A percentile compares a stretch with the other conserved stretches of the same genome.
Evolutionary conservation across 1,140 invertebrate species (phyloP).

Genomic region (Probaryconus sp.): DNA sequence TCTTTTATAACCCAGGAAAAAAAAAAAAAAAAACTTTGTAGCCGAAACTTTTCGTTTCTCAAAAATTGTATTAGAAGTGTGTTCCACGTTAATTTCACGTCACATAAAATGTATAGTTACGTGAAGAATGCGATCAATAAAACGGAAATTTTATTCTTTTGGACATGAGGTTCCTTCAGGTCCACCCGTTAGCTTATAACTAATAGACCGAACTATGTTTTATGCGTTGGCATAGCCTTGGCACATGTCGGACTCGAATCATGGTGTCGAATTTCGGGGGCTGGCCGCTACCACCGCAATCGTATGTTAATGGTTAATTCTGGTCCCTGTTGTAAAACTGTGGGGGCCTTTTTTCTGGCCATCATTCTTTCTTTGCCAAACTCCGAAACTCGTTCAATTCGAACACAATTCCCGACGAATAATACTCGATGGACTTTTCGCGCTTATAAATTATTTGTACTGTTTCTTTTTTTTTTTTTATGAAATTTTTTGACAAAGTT

Average conservation of each 20-base stretch:
- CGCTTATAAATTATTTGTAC: constrained; percentile 16
- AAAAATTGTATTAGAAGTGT: too few relatives aligned
- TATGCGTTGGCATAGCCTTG: constrained; percentile 54
- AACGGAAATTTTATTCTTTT: constrained; percentile 1
- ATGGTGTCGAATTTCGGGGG: constrained; percentile 68
- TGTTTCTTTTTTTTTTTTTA: too few relatives aligned
- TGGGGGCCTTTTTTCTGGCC: constrained; percentile 23
- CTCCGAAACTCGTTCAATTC: constrained; percentile 14
- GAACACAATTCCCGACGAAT: neutral
- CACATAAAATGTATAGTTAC: constrained; percentile 8
- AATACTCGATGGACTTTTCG: constrained; percentile 16
- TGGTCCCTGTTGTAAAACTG: constrained; percentile 59
- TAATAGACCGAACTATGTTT: constrained; percentile 63
- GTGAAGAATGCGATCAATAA: constrained; percentile 3
- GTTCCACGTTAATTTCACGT: constrained; percentile 13
- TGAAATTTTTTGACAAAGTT: constrained; percentile 12
- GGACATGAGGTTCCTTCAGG: too few relatives aligned
- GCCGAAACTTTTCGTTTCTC: neutral
- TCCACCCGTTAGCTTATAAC: constrained; percentile 36
- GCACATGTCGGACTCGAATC: constrained; percentile 59
- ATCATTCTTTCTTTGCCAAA: constrained; percentile 19
- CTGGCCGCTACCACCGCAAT: constrained; percentile 57
- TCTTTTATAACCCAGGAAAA: neutral
- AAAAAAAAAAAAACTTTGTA: constrained; percentile 1
- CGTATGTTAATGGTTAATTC: constrained; percentile 71